Evolutionary conservation across 2,113 vertebrate species (phyloP), one percentile per base, ranked within the genome.

Genomic region (Mola mola): DNA sequence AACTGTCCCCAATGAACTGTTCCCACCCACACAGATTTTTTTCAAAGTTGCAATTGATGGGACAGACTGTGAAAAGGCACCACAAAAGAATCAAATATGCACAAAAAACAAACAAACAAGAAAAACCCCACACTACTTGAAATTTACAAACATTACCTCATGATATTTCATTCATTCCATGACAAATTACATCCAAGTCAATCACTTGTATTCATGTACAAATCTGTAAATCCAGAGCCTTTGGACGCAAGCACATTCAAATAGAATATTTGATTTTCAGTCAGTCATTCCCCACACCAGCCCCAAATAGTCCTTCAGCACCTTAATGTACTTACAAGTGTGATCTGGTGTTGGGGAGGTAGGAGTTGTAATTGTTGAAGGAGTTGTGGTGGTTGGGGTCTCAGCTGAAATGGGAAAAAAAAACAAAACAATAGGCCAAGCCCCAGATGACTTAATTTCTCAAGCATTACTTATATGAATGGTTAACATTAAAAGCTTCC

Each of bases 21-120:
- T 80, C 58, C 94, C 93, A 95, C 1, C 66, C 84, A 75, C 94
- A 94, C 19, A 91, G 36, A 34, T 75, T 74, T 0, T 47, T 21
- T 7, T 94, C 93, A 9, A 95, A 95, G 69, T 91, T 63, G 26
- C 92, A 92, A 46, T 85, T 75, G 4, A 91, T 33, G 12, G 70
- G 66, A 29, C 89, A 93, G 9, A 66, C 90, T 93, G 64, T 20
- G 9, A 66, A 66, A 69, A 68, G 47, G 2, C 6, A 58, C 10
- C 2, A 11, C 29, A 33, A 33, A 33, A 33, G 15, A 34, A 13
- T 13, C 33, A 34, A n/a, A n/a, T n/a, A n/a, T n/a, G n/a, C n/a
- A n/a, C n/a, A n/a, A n/a, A n/a, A n/a, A n/a, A n/a, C n/a, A n/a
- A n/a, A n/a, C n/a, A n/a, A n/a, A n/a, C n/a, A n/a, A n/a, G n/a